These are phyloP conservation scores for Lethrus apterus DNA, from an alignment of 1,140 invertebrate genomes.

Conservation along the genomic window DNA sequence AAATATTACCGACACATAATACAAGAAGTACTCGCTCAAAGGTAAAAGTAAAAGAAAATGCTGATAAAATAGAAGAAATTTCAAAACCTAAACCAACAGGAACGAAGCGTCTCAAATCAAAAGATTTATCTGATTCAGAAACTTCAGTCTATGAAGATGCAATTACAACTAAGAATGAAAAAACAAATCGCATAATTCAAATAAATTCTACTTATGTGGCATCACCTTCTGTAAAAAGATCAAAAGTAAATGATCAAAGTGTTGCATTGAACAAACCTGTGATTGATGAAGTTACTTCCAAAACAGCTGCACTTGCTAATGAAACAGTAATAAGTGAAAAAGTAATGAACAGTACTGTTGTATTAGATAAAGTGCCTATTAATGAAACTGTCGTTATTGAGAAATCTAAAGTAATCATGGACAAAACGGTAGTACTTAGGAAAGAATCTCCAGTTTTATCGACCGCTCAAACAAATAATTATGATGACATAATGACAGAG, in stretches of 20 bases:
- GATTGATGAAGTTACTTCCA: conserved; percentile 1
- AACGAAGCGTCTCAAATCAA: conserved; percentile 12
- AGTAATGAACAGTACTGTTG: too few relatives aligned
- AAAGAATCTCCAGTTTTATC: conserved; percentile 11
- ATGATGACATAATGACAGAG: conserved; percentile 27
- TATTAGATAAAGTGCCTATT: neutral
- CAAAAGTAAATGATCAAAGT: neutral
- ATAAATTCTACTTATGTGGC: neutral
- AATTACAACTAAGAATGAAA: conserved; percentile 15
- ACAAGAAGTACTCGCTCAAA: conserved; percentile 9
- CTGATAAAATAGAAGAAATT: conserved; percentile 8
- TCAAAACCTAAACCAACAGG: conserved; percentile 10
- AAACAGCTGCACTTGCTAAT: neutral
- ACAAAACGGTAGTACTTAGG: neutral
- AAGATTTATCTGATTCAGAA: neutral
- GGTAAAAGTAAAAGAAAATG: conserved; percentile 7
- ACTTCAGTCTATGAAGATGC: conserved; percentile 24
- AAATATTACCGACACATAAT: neutral
- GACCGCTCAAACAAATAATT: neutral
- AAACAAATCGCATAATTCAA: conserved; percentile 14
- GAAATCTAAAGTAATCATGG: conserved; percentile 16
- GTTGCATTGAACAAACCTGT: neutral
- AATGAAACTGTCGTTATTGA: conserved; percentile 24
- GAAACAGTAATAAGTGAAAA: too few relatives aligned
- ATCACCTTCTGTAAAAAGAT: neutral